phyloP scores from a whole-genome alignment of 2,888 invertebrate species.

The Parnassius glacialis region DNA sequence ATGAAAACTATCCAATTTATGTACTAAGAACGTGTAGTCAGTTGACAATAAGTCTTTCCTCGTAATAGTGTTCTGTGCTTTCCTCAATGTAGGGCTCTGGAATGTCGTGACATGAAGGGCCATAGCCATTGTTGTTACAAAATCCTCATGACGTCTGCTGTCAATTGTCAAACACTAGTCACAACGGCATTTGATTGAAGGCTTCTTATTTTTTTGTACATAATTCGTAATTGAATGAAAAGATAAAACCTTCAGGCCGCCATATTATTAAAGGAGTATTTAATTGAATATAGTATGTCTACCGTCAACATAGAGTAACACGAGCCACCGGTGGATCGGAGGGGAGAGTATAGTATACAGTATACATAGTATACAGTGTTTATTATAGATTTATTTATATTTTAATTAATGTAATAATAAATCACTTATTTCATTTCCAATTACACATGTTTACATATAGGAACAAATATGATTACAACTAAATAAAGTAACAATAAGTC shows the following conservation, averaged over 20 bases:
- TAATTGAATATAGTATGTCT: not conserved
- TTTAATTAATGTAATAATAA: too few relatives aligned
- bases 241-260: not conserved
- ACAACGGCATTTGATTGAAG: not conserved
- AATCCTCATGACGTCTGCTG: conserved; percentile 23
- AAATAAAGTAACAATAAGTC: too few relatives aligned
- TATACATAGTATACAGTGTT: too few relatives aligned
- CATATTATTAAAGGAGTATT: not conserved
- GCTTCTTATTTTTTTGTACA: conserved; percentile 9
- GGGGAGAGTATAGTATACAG: too few relatives aligned
- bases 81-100: conserved; percentile 22
- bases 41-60: conserved; percentile 16
- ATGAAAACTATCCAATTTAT: conserved; percentile 8
- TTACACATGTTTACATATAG: too few relatives aligned
- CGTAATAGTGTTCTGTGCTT: conserved; percentile 14
- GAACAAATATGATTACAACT: too few relatives aligned
- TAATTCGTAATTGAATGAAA: too few relatives aligned
- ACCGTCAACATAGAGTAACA: too few relatives aligned
- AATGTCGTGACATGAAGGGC: conserved; percentile 21
- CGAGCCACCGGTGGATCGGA: too few relatives aligned
- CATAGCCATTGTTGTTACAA: conserved; percentile 30
- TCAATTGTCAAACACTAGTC: conserved; percentile 17
- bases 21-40: conserved; percentile 13
- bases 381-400: too few relatives aligned
- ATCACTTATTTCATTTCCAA: too few relatives aligned